phyloP scores from a whole-genome alignment of 2,888 invertebrate species.

The Ganaspis brasiliensis region DNA sequence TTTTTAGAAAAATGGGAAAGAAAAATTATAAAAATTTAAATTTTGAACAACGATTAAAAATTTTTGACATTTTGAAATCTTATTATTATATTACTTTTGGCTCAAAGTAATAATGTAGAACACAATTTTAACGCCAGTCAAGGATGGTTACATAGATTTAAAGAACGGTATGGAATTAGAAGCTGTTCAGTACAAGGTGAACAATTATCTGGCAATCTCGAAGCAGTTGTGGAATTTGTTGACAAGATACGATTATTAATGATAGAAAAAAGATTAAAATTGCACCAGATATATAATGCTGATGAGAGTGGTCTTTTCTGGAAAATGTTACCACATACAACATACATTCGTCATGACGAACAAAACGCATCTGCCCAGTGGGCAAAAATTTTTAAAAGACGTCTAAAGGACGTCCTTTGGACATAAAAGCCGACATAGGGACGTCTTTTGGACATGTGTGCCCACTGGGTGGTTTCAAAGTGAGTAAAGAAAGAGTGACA shows the following conservation, averaged over 20 bases:
- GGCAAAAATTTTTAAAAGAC: too few species aligned
- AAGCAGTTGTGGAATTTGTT: conserved; percentile 22
- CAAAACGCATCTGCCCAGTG: conserved; percentile 56
- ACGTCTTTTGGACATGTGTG: too few species aligned
- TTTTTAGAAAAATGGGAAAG: too few species aligned
- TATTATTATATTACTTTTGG: too few species aligned
- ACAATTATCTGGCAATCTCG: conserved; percentile 25
- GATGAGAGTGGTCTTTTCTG: conserved; percentile 61
- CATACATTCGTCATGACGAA: conserved; percentile 53
- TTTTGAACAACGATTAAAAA: too few species aligned
- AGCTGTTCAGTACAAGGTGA: conserved; percentile 38
- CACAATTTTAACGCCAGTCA: conserved; percentile 34
- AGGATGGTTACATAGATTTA: conserved; percentile 42
- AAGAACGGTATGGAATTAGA: conserved; percentile 42
- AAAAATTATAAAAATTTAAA: too few species aligned
- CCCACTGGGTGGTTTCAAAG: conserved; percentile 64
- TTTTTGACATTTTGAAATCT: too few species aligned
- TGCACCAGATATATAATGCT: conserved; percentile 61
- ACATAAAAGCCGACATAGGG: too few species aligned
- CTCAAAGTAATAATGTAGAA: not conserved
- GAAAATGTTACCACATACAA: conserved; percentile 57
- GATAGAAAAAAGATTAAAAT: conserved; percentile 30
- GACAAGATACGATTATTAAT: conserved; percentile 22
- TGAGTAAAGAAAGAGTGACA: conserved; percentile 64
- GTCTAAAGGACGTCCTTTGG: too few species aligned